Conservation (phyloP, 2,797 vertebrate genomes). For the Pitangus sulphuratus region DNA sequence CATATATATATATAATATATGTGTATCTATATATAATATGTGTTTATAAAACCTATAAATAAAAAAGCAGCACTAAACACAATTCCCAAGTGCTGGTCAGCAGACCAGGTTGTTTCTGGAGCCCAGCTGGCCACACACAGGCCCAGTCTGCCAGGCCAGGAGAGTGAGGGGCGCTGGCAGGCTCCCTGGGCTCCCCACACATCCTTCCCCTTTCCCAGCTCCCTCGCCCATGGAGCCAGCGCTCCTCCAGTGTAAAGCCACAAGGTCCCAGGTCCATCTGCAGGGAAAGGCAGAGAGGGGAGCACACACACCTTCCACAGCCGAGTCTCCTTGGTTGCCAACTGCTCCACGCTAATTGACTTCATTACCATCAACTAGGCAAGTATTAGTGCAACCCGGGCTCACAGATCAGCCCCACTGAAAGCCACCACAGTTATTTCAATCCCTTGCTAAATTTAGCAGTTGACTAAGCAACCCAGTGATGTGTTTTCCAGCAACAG, state of each 20-base stretch:
- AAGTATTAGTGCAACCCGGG: background rate
- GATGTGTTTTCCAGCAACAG: slow-evolving; percentile 24
- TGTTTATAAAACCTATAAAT: background rate
- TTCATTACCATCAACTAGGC: background rate
- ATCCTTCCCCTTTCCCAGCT: background rate
- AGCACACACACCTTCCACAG: background rate
- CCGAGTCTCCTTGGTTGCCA: background rate
- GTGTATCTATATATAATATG: background rate
- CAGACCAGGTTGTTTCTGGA: background rate
- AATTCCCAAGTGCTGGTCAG: background rate
- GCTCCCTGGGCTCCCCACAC: rapidly evolving
- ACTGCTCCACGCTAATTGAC: background rate
- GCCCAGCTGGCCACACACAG: background rate
- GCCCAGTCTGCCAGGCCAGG: background rate
- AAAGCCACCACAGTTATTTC: slow-evolving; percentile 18
- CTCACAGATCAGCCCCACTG: background rate
- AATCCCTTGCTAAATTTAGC: slow-evolving; percentile 13
- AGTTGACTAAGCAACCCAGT: background rate
- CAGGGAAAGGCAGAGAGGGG: background rate
- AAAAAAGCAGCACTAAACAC: background rate
- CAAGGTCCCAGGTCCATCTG: rapidly evolving
- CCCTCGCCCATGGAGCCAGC: background rate
- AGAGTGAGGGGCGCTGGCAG: background rate
- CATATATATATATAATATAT: no score
- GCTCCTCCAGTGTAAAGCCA: rapidly evolving